Evolutionary conservation across 2,797 vertebrate genomes (phyloP).

Genomic region (Cyclopterus lumpus): DNA sequence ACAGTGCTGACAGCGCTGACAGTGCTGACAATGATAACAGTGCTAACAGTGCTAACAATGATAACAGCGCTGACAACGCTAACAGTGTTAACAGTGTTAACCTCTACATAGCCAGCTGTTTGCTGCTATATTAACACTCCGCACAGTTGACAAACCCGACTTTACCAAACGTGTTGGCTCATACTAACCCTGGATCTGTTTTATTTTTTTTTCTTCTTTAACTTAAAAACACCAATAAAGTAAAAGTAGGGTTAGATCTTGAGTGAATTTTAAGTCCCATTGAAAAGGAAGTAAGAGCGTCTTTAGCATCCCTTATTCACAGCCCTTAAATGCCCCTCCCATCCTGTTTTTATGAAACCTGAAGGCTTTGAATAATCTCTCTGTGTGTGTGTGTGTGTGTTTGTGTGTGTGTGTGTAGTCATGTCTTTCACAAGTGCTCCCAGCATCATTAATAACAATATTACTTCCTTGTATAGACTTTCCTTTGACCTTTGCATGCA

Average conservation of each 20-base stretch:
- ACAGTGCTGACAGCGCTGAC: no score
- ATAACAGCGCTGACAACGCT: no score
- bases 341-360: conserved; percentile 67
- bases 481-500: conserved; percentile 56
- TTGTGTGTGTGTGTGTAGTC: conserved; percentile 22
- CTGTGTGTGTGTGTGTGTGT: conserved; percentile 23
- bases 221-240: no score
- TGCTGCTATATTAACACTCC: no score
- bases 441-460: conserved; percentile 78
- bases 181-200: no score
- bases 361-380: conserved; percentile 11
- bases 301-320: background rate
- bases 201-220: no score
- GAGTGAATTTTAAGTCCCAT: background rate
- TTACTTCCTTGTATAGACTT: conserved; percentile 79
- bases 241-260: background rate
- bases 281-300: background rate
- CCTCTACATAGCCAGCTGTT: no score
- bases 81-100: no score
- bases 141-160: no score
- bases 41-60: no score
- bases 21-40: no score
- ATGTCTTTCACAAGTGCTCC: conserved; percentile 62
- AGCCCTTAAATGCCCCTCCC: conserved; percentile 31
- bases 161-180: no score